Percentiles rank a stretch among this genome's conserved stretches.
Conservation (phyloP, 2,797 vertebrate genomes). For the Mus caroli region DNA sequence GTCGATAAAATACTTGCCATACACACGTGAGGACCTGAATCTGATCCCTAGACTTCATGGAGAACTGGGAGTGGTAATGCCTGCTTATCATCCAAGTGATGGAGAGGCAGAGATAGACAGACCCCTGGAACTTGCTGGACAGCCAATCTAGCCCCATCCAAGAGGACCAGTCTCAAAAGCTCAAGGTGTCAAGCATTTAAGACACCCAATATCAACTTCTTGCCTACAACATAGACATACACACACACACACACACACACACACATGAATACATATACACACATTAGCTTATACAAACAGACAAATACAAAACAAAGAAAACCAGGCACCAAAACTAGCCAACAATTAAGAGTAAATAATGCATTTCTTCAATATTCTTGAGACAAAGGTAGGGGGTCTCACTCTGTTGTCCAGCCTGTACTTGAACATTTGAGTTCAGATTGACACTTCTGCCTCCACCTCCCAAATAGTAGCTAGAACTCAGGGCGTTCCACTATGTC, state of each 20-base stretch:
- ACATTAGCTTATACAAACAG: not conserved
- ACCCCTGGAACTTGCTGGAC: not conserved
- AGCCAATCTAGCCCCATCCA: not conserved
- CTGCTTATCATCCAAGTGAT: not conserved
- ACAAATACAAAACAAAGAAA: not conserved
- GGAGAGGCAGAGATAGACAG: not conserved
- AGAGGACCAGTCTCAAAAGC: not conserved
- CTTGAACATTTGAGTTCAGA: not conserved
- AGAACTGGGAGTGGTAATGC: not conserved
- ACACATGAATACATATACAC: not conserved
- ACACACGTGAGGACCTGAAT: not conserved
- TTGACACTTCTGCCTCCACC: not conserved
- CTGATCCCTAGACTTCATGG: not conserved
- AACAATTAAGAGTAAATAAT: constrained; percentile 32
- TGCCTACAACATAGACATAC: too few relatives aligned
- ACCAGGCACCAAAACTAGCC: not conserved
- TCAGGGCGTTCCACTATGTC: not conserved
- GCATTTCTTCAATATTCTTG: not conserved
- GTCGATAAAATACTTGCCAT: not conserved
- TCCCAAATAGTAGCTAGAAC: not conserved
- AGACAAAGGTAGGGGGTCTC: not conserved
- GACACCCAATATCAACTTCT: not conserved
- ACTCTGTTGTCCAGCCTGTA: not conserved
- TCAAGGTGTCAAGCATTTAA: not conserved
- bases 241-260: not conserved